Conservation (phyloP, 2,888 invertebrate genomes). For the Cepaea hortensis region DNA sequence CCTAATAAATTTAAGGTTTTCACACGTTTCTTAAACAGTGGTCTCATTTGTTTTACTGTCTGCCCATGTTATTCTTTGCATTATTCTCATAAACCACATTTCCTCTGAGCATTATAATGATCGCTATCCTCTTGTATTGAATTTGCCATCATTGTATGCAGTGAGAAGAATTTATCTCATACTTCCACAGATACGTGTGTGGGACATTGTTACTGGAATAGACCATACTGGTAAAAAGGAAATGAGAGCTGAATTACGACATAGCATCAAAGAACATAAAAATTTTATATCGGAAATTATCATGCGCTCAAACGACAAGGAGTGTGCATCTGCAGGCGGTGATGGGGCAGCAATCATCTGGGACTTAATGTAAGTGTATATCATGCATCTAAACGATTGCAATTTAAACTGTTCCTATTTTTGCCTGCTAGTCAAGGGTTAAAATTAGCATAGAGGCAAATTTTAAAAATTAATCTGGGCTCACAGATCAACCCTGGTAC, state of each 20-base stretch:
- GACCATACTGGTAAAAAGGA: slow-evolving; percentile 54
- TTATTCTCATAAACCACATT: no score
- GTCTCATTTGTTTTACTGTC: no score
- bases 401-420: no score
- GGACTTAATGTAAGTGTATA: slow-evolving; percentile 84
- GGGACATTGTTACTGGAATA: slow-evolving; percentile 61
- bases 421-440: no score
- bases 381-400: neutral
- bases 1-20: no score
- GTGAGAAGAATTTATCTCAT: neutral
- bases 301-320: slow-evolving; percentile 85
- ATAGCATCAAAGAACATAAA: slow-evolving; percentile 89
- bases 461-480: no score
- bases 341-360: slow-evolving; percentile 96
- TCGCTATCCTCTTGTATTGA: neutral
- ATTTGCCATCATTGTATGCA: neutral
- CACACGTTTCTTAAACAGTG: no score
- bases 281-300: slow-evolving; percentile 89
- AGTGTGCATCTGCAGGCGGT: slow-evolving; percentile 91
- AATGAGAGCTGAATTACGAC: slow-evolving; percentile 55
- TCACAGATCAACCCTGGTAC: no score
- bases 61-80: no score
- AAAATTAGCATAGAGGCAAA: no score
- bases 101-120: neutral
- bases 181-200: slow-evolving; percentile 66